A percentile compares a stretch with the other conserved stretches of the same genome.
These are phyloP conservation scores for Gymnothorax reevesii DNA, from an alignment of 2,797 vertebrate genomes.

Conservation along the genomic window DNA sequence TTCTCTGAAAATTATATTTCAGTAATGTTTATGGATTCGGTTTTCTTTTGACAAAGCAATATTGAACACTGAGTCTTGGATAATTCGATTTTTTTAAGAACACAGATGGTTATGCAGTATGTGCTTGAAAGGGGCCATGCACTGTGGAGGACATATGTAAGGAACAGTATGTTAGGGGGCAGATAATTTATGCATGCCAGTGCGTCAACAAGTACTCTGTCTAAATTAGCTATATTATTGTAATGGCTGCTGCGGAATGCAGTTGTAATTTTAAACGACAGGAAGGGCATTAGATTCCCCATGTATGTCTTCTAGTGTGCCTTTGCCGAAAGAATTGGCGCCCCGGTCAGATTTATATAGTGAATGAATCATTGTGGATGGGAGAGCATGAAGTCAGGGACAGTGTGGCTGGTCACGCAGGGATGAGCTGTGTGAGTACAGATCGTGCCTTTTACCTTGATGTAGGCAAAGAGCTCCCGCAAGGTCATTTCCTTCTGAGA, in stretches of 20 bases:
- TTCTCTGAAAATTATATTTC: not conserved
- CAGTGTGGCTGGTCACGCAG: constrained; percentile 15
- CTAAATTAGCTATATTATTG: not conserved
- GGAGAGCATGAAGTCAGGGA: not conserved
- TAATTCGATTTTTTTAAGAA: not conserved
- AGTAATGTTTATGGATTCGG: not conserved
- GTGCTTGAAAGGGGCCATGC: not conserved
- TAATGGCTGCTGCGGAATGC: not conserved
- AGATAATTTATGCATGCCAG: constrained; percentile 8
- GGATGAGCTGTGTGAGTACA: constrained; percentile 2
- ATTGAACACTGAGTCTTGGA: not conserved
- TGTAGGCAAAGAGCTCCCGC: constrained; percentile 73
- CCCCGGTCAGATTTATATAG: not conserved
- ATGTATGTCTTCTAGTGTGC: not conserved
- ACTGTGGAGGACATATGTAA: not conserved
- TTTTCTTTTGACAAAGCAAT: not conserved
- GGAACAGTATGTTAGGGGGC: not conserved
- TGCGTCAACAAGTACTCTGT: not conserved
- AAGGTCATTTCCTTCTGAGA: constrained; percentile 79
- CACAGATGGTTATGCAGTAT: not conserved
- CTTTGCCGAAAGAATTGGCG: not conserved
- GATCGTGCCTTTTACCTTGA: constrained; percentile 73
- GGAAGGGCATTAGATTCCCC: not conserved
- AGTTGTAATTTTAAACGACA: not conserved
- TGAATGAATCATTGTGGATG: not conserved